These are phyloP conservation scores for Blastomussa wellsi DNA, from an alignment of 92 coral and sea anemone genomes.

Conservation along the genomic window DNA sequence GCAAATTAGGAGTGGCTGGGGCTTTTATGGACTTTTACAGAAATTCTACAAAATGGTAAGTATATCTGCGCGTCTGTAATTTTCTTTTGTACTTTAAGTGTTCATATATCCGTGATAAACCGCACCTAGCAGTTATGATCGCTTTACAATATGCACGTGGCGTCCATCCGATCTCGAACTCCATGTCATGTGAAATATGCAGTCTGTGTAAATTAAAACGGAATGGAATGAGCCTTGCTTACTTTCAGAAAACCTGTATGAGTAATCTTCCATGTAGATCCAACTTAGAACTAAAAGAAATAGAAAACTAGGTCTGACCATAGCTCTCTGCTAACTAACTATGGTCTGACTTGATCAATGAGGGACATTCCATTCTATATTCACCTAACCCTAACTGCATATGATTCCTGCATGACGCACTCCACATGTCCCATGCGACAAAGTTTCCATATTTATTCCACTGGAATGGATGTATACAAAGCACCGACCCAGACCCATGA, in stretches of 20 bases:
- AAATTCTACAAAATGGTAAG: constrained; percentile 95
- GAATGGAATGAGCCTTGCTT: not conserved
- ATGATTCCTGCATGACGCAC: too few relatives aligned
- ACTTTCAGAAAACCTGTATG: not conserved
- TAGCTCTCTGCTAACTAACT: too few relatives aligned
- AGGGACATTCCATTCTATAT: too few relatives aligned
- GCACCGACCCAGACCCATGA: too few relatives aligned
- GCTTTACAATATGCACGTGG: not conserved
- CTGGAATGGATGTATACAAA: too few relatives aligned
- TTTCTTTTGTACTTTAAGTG: not conserved
- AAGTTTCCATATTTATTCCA: too few relatives aligned
- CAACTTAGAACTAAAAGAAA: not conserved
- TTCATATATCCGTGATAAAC: not conserved
- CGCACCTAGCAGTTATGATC: not conserved
- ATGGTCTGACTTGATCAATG: too few relatives aligned
- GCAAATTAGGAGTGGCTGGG: constrained; percentile 39
- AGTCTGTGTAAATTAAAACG: not conserved
- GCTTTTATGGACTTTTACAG: constrained; percentile 84
- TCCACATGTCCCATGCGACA: too few relatives aligned
- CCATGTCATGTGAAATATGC: not conserved
- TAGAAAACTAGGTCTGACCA: not conserved
- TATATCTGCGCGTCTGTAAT: too few relatives aligned
- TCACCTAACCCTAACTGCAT: too few relatives aligned
- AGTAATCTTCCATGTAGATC: not conserved
- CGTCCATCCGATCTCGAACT: not conserved